Evolutionary conservation across 2,113 vertebrate genomes (phyloP), one percentile per base, ranked within the genome.

Genomic region (Actinemys pallida): DNA sequence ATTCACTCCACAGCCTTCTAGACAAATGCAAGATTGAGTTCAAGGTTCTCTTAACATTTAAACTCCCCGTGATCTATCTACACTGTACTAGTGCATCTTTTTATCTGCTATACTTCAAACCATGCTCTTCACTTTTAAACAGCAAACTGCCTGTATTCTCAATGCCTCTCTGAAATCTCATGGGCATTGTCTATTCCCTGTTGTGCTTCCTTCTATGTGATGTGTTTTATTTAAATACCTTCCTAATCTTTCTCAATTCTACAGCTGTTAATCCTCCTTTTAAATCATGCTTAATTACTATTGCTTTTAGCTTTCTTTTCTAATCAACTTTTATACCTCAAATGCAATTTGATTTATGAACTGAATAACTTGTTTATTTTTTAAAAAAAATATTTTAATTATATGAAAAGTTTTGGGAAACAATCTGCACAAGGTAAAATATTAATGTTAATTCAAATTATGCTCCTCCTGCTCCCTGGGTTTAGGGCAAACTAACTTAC

Each of bases 191-290:
- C 20, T 86, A 0, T 84, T 90, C 54, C 13, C n/a, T 1, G 0
- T 16, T 72, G 69, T 84, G 14, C 29, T 88, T 86, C 35, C 31
- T 94, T 49, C 54, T 88, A 8, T 5, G 86, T 59, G 86, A 12
- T 89, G 72, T 65, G 24, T 79, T 94, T 93, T 82, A 95, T 76
- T 94, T 90, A n/a, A 96, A 84, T 7, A 86, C 35, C 12, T 45
- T 59, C 76, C 86, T 95, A 87, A 89, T 88, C 29, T 91, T 89
- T 45, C 84, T 35, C 78, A 90, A 94, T 53, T 69, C 57, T 93
- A 86, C 50, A 93, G 84, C 47, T 87, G 52, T 79, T 95, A 92
- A 89, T 90, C 1, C 3, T 87, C 80, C 69, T 84, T 94, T 86
- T 62, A 90, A 87, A 89, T n/a, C 82, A 39, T 10, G 83, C 35